Evolutionary conservation across 2,888 invertebrate species (phyloP).

Genomic region (Microctonus brassicae): DNA sequence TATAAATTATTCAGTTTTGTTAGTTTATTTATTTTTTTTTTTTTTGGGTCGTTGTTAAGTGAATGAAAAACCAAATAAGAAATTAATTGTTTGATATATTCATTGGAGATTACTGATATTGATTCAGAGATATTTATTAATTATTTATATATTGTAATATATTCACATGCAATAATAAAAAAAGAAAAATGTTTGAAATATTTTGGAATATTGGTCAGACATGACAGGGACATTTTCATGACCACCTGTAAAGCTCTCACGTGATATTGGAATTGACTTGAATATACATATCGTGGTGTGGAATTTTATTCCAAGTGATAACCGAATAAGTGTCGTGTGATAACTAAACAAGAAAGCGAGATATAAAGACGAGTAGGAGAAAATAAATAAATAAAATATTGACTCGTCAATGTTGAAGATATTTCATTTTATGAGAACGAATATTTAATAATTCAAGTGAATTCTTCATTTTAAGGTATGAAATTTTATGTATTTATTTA

Average conservation of each 20-base stretch:
- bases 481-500: no score
- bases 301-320: background rate
- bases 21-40: background rate
- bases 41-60: background rate
- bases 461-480: background rate
- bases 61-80: background rate
- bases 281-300: background rate
- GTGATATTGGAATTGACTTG: conserved; percentile 29
- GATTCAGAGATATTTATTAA: no score
- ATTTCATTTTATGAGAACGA: background rate
- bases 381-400: background rate
- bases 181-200: background rate
- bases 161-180: background rate
- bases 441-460: background rate
- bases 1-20: background rate
- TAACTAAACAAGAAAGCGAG: background rate
- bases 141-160: no score
- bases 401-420: background rate
- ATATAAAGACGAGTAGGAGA: background rate
- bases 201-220: conserved; percentile 10
- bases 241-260: conserved; percentile 33
- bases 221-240: conserved; percentile 21
- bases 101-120: no score
- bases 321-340: background rate
- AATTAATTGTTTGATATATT: background rate